Evolutionary conservation across 2,113 vertebrate species (phyloP).

Genomic region (Nibea coibor): DNA sequence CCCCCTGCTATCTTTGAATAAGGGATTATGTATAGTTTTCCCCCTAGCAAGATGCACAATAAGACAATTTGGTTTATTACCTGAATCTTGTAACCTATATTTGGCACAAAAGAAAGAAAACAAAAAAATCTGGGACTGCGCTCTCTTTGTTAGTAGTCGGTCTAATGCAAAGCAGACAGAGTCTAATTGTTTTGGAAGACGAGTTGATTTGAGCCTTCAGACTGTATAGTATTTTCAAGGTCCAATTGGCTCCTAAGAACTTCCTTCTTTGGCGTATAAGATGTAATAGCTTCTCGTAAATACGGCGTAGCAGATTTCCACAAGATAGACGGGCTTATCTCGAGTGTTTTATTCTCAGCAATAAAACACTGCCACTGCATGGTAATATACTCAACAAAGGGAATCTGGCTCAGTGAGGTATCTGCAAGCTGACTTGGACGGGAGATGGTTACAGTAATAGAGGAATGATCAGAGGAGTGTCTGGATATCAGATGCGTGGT

Average conservation of each 20-base stretch:
- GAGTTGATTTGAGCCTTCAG: conserved; percentile 25
- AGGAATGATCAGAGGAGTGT: conserved; percentile 9
- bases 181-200: conserved; percentile 39
- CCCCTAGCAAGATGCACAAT: conserved; percentile 6
- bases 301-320: conserved; percentile 45
- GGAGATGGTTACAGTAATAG: neutral
- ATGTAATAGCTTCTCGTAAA: conserved; percentile 53
- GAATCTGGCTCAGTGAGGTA: conserved; percentile 4
- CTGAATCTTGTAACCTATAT: conserved; percentile 8
- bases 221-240: conserved; percentile 31
- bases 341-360: conserved; percentile 53
- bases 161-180: neutral
- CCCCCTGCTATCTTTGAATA: conserved; percentile 11
- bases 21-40: conserved; percentile 19
- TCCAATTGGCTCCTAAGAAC: conserved; percentile 32
- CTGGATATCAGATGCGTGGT: neutral
- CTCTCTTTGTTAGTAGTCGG: conserved; percentile 8
- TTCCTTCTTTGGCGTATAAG: conserved; percentile 31
- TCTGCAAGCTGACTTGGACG: conserved; percentile 8
- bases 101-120: neutral
- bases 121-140: neutral
- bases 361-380: conserved; percentile 55
- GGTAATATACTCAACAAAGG: conserved; percentile 36
- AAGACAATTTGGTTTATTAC: conserved; percentile 11
- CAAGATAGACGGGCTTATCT: conserved; percentile 61